Percentiles rank a stretch among this genome's conserved stretches.
phyloP scores from a whole-genome alignment of 2,797 vertebrate species.

The Aeoliscus strigatus region DNA sequence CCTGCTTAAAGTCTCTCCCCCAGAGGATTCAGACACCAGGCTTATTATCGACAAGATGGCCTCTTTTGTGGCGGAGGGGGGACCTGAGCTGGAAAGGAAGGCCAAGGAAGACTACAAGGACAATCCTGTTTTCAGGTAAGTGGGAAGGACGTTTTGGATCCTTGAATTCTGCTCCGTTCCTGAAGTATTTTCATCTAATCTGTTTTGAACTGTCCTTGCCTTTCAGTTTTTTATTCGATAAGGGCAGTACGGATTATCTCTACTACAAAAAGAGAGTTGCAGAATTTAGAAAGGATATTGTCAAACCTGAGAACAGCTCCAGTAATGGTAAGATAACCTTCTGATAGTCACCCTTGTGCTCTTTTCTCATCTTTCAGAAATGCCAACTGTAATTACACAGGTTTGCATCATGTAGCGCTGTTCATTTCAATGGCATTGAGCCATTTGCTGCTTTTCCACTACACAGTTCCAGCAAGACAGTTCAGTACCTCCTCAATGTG shows the following conservation, averaged over 20 bases:
- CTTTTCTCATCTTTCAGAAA: neutral
- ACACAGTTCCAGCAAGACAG: too few species aligned
- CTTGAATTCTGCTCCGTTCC: neutral
- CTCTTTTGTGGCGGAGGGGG: slow-evolving; percentile 92
- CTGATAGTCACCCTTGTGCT: neutral
- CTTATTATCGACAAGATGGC: slow-evolving; percentile 96
- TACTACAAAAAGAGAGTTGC: slow-evolving; percentile 96
- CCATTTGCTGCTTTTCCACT: too few species aligned
- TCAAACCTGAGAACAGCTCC: slow-evolving; percentile 57
- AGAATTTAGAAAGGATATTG: slow-evolving; percentile 76
- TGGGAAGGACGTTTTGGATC: slow-evolving; percentile 6
- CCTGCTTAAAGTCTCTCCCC: slow-evolving; percentile 99
- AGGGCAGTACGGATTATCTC: slow-evolving; percentile 87
- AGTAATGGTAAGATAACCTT: slow-evolving; percentile 54
- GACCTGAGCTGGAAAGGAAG: slow-evolving; percentile 88
- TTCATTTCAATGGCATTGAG: neutral
- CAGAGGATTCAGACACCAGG: slow-evolving; percentile 91
- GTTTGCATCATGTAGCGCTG: neutral
- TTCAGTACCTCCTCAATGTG: too few species aligned
- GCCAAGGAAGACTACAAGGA: slow-evolving; percentile 94
- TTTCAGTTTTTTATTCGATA: slow-evolving; percentile 90
- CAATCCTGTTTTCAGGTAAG: slow-evolving; percentile 91
- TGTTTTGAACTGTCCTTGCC: slow-evolving; percentile 11
- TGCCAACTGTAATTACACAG: neutral
- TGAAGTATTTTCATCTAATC: neutral